phyloP scores from a whole-genome alignment of 2,797 vertebrate genomes.

The Helostoma temminkii region DNA sequence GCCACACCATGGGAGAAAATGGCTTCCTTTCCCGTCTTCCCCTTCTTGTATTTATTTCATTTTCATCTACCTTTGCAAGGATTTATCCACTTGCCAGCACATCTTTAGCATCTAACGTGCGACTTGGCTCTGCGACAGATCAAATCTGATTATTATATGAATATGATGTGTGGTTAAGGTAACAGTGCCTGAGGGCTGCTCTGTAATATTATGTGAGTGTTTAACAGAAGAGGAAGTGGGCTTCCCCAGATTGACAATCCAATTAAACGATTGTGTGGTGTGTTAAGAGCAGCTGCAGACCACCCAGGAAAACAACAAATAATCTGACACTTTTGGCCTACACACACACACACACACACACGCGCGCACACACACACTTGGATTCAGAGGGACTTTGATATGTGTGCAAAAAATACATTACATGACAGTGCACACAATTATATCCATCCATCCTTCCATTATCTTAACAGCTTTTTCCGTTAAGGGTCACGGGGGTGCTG shows the following conservation, averaged over 20 bases:
- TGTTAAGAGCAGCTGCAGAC: conserved; percentile 58
- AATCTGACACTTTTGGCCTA: conserved; percentile 29
- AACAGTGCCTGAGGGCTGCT: conserved; percentile 54
- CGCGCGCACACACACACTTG: conserved; percentile 8
- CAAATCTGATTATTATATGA: conserved; percentile 65
- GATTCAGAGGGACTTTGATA: not conserved
- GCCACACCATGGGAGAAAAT: conserved; percentile 39
- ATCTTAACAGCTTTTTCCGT: too few species aligned
- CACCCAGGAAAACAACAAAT: conserved; percentile 64
- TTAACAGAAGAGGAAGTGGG: conserved; percentile 65
- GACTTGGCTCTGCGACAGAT: conserved; percentile 49
- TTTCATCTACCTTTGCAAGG: conserved; percentile 23
- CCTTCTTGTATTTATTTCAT: conserved; percentile 27
- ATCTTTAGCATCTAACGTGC: conserved; percentile 43
- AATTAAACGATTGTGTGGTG: conserved; percentile 78
- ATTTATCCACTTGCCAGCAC: conserved; percentile 48
- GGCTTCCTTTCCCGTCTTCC: conserved; percentile 19
- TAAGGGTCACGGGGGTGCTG: too few species aligned
- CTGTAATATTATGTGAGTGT: conserved; percentile 52
- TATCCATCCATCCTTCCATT: too few species aligned
- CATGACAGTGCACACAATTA: conserved; percentile 24
- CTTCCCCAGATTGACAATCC: conserved; percentile 78
- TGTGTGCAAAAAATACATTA: not conserved
- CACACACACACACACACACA: conserved; percentile 12
- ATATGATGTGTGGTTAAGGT: conserved; percentile 73